Evolutionary conservation across 2,888 invertebrate genomes (phyloP).

Genomic region (Lasiommata megera): DNA sequence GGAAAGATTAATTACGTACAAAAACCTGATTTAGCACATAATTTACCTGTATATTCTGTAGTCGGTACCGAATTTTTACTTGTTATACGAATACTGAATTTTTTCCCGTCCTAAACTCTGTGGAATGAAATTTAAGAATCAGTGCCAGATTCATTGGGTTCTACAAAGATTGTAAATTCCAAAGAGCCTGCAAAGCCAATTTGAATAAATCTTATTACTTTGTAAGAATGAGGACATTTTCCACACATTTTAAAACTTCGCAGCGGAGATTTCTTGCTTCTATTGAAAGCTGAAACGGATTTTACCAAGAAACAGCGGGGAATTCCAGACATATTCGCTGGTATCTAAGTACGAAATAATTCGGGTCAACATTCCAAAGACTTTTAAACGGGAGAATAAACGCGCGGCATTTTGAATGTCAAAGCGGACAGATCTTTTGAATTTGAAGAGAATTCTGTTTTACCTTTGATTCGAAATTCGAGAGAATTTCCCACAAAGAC

Average conservation of each 20-base stretch:
- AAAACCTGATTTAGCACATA: too few species aligned
- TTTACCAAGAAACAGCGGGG: constrained; percentile 1
- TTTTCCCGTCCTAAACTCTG: not conserved
- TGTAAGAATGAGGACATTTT: not conserved
- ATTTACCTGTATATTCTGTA: not conserved
- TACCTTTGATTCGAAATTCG: constrained; percentile 3
- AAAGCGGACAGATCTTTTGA: constrained; percentile 5
- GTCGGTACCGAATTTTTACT: too few species aligned
- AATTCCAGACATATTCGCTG: not conserved
- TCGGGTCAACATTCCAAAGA: constrained; percentile 4
- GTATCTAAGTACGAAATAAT: constrained; percentile 6
- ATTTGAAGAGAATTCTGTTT: constrained; percentile 1
- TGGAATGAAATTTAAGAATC: not conserved
- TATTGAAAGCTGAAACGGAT: not conserved
- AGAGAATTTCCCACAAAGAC: too few species aligned
- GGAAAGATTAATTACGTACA: too few species aligned
- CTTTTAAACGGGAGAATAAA: not conserved
- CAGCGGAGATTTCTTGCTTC: not conserved
- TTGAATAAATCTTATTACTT: constrained; percentile 7
- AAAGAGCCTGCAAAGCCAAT: not conserved
- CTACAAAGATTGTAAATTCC: not conserved
- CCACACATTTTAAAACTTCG: not conserved
- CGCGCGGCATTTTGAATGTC: constrained; percentile 2
- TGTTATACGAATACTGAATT: not conserved
- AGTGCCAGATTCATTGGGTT: not conserved